Evolutionary conservation across 1,140 invertebrate species (phyloP).

Genomic region (Drosophila albomicans): DNA sequence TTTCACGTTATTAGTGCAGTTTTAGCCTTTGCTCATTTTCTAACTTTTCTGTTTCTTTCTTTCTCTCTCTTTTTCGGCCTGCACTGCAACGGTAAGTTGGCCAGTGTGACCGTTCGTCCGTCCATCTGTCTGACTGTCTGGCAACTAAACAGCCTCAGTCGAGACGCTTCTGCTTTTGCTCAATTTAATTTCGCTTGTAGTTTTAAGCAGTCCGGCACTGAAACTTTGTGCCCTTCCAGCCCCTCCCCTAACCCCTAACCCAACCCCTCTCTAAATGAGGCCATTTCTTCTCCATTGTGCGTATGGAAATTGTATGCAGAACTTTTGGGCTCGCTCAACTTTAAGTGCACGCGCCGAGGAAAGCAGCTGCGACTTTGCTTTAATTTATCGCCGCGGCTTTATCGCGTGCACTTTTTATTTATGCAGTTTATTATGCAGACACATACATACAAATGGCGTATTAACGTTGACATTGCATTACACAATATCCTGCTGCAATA

Average conservation of each 20-base stretch:
- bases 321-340: slow-evolving; percentile 52
- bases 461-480: slow-evolving; percentile 56
- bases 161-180: slow-evolving; percentile 23
- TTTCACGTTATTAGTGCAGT: slow-evolving; percentile 70
- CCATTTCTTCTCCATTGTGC: slow-evolving; percentile 24
- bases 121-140: neutral
- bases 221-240: slow-evolving; percentile 20
- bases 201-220: slow-evolving; percentile 40
- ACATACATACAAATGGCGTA: slow-evolving; percentile 1
- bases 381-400: slow-evolving; percentile 58
- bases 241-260: neutral
- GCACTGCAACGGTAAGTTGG: slow-evolving; percentile 4
- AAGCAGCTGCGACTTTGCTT: slow-evolving; percentile 40
- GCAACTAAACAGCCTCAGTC: neutral
- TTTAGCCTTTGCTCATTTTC: slow-evolving; percentile 9
- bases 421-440: slow-evolving; percentile 14
- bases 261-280: slow-evolving; percentile 8
- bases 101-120: neutral
- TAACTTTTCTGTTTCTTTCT: neutral
- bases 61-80: neutral
- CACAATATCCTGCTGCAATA: slow-evolving; percentile 44
- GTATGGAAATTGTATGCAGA: slow-evolving; percentile 67
- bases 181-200: slow-evolving; percentile 56
- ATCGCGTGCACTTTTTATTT: slow-evolving; percentile 21
- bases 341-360: slow-evolving; percentile 21